Base-by-base conservation (phyloP, 2,797 vertebrate genomes). In the Paedocypris micromegethes region DNA sequence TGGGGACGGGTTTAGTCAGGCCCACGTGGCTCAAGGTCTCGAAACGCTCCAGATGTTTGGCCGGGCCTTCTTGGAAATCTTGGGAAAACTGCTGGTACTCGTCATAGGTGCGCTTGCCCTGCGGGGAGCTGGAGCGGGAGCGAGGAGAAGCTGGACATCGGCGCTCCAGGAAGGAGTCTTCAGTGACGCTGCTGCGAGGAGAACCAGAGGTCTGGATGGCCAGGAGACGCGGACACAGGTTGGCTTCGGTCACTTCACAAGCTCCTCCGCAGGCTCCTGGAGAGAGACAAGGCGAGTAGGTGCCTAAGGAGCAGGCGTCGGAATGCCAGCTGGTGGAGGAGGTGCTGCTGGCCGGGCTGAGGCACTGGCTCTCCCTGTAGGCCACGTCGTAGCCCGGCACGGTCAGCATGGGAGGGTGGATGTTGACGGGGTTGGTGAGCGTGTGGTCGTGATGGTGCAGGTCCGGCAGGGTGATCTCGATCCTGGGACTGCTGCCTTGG, bases 291-390 rank as follows among this genome's bases (percentile, higher is more conserved):
- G 96, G 96, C 59, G 96, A 98, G 0, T 68, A 68, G 0, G 89
- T 90, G 83, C 85, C 88, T 76, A 95, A 95, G 78, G 95, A 97
- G 82, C 86, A 92, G 64, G 77, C 81, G 70, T 98, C 94, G 53
- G 89, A 91, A 78, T 93, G 88, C 92, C 95, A 98, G 88, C 96
- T 97, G 73, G 93, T 90, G 79, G 96, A 98, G 62, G 95, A 98
- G 78, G 92, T 94, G 79, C 96, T 98, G 85, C 96, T 97, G 81
- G 92, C 94, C 37, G 96, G 96, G 84, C 96, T 98, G 84, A 94
- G 88, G 80, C 94, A 97, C 7, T 70, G 68, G 83, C 93, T 94
- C 84, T 95, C 91, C 87, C 96, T 82, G 84, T 89, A 86, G 65
- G 73, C 44, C 72, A 78, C 77, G 84, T 93, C 91, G 84, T 89